A percentile compares a stretch with the other conserved stretches of the same genome.
Evolutionary conservation across 2,888 invertebrate genomes (phyloP).

Genomic region (Odiellus spinosus): DNA sequence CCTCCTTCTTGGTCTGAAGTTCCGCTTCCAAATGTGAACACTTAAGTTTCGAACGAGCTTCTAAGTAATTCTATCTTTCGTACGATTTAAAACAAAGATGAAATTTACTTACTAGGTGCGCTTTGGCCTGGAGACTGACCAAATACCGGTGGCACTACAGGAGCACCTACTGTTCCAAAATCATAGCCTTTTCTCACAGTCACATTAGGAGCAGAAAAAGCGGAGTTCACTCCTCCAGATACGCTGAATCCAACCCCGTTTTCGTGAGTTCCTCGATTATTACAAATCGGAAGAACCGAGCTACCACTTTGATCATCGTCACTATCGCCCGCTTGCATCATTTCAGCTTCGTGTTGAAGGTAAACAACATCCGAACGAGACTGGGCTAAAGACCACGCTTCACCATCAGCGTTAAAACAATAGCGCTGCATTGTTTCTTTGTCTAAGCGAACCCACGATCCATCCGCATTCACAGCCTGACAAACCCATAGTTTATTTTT

Average conservation of each 20-base stretch:
- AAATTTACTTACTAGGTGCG: no score
- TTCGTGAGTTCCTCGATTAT: not conserved
- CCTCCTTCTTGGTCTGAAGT: conserved; percentile 18
- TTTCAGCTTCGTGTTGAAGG: conserved; percentile 40
- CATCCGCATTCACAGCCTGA: conserved; percentile 41
- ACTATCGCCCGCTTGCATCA: conserved; percentile 12
- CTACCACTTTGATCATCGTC: conserved; percentile 6
- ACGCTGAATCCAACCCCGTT: conserved; percentile 3
- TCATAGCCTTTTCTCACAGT: conserved; percentile 40
- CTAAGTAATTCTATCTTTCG: no score
- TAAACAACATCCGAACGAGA: conserved; percentile 46
- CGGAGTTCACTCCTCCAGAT: conserved; percentile 6
- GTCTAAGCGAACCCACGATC: conserved; percentile 49
- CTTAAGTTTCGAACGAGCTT: not conserved
- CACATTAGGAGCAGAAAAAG: conserved; percentile 6
- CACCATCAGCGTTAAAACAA: conserved; percentile 48
- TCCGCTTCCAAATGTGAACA: conserved; percentile 18
- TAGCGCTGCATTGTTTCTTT: conserved; percentile 42
- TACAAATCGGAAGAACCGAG: not conserved
- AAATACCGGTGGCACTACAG: conserved; percentile 19
- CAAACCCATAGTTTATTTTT: conserved; percentile 1
- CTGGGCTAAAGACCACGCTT: conserved; percentile 54
- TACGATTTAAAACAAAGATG: no score
- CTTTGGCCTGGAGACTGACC: conserved; percentile 1
- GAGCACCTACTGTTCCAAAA: conserved; percentile 34